Base-by-base conservation (phyloP, 1,140 invertebrate species). In the Chelonus insularis region DNA sequence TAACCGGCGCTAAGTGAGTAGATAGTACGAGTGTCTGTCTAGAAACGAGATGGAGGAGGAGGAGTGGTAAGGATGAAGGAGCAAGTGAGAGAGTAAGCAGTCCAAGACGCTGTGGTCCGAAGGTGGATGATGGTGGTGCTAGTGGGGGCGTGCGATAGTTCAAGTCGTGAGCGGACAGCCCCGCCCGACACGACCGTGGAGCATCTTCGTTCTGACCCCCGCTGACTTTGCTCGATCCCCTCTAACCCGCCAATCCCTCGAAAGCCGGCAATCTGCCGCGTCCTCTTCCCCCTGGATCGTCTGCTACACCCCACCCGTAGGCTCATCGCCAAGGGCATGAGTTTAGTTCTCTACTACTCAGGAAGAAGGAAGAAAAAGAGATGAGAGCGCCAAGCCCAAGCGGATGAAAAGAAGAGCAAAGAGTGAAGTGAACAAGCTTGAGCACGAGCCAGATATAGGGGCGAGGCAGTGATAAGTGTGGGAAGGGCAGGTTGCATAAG, bases 91-190 rank as follows among this genome's bases (percentile, higher is more conserved):
- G 12, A 50, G n/a, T 14, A 59, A 59, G 21, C 32, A 41, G 36
- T 4, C 23, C 6, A 29, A 50, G 48, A 54, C 36, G 55, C 63
- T 37, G 39, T 45, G 39, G 59, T 64, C 60, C 68, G 72, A 77
- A 79, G 74, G 73, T 75, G 71, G 73, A 76, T 74, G 76, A 71
- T 78, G 76, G 73, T 78, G 79, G 76, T 80, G 77, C 76, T 78
- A 78, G 78, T 78, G 79, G 78, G 79, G 79, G 79, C 79, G 79
- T 81, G 79, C 75, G 79, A 81, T 81, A 81, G 79, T 81, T 81
- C 79, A 81, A 81, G 78, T 81, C 79, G 79, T 81, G 79, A 80
- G 78, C 72, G 74, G 72, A 72, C 76, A 78, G 79, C 79, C 79
- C 79, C 79, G 78, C 79, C 79, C 79, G 79, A 81, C 79, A 79